Conservation (phyloP, 2,113 vertebrate species). For the Numenius arquata region DNA sequence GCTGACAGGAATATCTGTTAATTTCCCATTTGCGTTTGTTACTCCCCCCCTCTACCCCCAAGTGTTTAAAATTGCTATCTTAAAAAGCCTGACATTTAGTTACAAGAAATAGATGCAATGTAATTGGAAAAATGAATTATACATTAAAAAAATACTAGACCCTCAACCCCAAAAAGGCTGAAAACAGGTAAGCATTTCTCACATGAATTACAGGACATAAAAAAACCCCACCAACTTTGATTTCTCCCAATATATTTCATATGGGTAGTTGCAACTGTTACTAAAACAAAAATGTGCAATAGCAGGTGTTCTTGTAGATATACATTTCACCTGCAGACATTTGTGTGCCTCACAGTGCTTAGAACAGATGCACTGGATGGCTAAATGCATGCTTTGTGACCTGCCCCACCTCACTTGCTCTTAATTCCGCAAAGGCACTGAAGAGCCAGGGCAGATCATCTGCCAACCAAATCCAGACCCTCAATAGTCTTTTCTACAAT, state of each 20-base stretch:
- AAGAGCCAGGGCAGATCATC: neutral
- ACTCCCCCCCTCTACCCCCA: fast-evolving
- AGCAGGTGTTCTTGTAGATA: neutral
- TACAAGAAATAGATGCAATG: neutral
- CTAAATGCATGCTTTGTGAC: neutral
- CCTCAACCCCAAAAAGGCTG: neutral
- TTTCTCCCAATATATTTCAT: neutral
- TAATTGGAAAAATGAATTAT: neutral
- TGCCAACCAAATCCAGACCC: neutral
- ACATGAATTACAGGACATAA: neutral
- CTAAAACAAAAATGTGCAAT: neutral
- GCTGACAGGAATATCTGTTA: neutral
- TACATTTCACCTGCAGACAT: neutral
- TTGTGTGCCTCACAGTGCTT: neutral
- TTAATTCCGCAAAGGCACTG: neutral
- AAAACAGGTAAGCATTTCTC: neutral
- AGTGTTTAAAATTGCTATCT: neutral
- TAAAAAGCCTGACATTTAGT: neutral
- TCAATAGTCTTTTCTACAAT: neutral
- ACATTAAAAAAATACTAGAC: neutral
- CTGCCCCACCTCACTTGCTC: neutral
- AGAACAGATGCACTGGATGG: neutral
- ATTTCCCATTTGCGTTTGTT: neutral
- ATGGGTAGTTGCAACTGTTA: neutral
- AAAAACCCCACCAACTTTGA: neutral